phyloP scores from a whole-genome alignment of 1,140 invertebrate genomes.

The Euglossa dilemma region DNA sequence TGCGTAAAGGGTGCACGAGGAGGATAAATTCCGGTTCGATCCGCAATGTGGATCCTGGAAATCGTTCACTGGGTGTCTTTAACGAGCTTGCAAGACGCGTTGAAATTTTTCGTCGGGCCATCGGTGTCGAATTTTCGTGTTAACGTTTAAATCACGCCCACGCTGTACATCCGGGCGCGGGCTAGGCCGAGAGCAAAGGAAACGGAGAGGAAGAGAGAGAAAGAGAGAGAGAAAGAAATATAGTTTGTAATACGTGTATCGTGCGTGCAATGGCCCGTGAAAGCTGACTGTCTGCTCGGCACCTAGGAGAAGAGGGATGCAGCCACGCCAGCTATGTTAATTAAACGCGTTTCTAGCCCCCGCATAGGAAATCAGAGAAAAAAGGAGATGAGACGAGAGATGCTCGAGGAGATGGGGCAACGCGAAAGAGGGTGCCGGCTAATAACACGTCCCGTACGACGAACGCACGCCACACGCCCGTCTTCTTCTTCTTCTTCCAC shows the following conservation, averaged over 20 bases:
- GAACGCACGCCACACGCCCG: constrained; percentile 70
- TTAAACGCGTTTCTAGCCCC: constrained; percentile 73
- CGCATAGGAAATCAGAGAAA: constrained; percentile 69
- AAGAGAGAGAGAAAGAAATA: constrained; percentile 30
- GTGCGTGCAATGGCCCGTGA: constrained; percentile 69
- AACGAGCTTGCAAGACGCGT: background rate
- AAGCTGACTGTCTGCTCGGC: constrained; percentile 66
- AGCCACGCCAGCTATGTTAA: constrained; percentile 72
- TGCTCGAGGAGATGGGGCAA: constrained; percentile 47
- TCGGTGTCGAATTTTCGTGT: constrained; percentile 34
- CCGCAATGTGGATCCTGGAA: background rate
- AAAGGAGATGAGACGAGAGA: constrained; percentile 54
- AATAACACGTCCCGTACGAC: constrained; percentile 73
- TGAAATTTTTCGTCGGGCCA: constrained; percentile 9
- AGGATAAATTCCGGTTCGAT: constrained; percentile 1
- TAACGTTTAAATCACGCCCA: constrained; percentile 52
- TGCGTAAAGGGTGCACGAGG: background rate
- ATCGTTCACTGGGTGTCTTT: background rate
- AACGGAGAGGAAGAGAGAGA: background rate
- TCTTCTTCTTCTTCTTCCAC: constrained; percentile 55
- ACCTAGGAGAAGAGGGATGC: constrained; percentile 66
- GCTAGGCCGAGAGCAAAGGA: background rate
- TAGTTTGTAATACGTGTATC: constrained; percentile 62
- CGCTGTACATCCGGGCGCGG: constrained; percentile 26
- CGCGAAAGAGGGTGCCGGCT: constrained; percentile 66